phyloP scores from a whole-genome alignment of 2,113 vertebrate genomes.

The Psammodynastes pulverulentus region DNA sequence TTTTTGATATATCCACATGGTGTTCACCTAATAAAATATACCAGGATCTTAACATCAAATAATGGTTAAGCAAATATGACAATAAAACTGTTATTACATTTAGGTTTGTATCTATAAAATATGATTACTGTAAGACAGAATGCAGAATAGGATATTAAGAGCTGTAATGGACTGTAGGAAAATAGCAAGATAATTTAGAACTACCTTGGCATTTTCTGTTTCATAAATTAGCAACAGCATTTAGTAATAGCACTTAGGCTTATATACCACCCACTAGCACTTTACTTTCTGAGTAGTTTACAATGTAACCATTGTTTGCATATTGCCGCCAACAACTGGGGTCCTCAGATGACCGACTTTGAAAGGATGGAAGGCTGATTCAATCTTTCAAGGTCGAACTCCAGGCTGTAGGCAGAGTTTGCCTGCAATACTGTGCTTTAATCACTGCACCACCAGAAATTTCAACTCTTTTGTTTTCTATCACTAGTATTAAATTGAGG shows the following conservation, averaged over 20 bases:
- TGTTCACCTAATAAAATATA: conserved; percentile 30
- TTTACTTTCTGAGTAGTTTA: background rate
- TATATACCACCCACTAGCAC: background rate
- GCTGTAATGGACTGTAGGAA: conserved; percentile 34
- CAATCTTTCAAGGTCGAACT: background rate
- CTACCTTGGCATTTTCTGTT: conserved; percentile 19
- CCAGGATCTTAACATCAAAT: conserved; percentile 32
- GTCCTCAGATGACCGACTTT: background rate
- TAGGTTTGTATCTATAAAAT: conserved; percentile 23
- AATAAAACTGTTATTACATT: conserved; percentile 37
- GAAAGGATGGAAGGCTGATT: background rate
- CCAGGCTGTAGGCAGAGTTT: background rate
- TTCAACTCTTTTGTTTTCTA: conserved; percentile 32
- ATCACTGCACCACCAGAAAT: background rate
- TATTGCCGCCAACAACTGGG: background rate
- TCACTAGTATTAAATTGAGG: conserved; percentile 28
- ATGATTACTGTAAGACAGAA: background rate
- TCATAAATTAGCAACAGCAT: background rate
- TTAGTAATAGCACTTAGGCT: background rate
- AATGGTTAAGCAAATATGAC: conserved; percentile 42
- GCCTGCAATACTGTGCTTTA: background rate
- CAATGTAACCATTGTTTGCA: background rate
- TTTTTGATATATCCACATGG: conserved; percentile 16
- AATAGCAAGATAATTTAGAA: conserved; percentile 40
- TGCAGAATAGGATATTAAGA: conserved; percentile 24